Evolutionary conservation across 2,113 vertebrate genomes (phyloP).

Genomic region (Trinectes maculatus): DNA sequence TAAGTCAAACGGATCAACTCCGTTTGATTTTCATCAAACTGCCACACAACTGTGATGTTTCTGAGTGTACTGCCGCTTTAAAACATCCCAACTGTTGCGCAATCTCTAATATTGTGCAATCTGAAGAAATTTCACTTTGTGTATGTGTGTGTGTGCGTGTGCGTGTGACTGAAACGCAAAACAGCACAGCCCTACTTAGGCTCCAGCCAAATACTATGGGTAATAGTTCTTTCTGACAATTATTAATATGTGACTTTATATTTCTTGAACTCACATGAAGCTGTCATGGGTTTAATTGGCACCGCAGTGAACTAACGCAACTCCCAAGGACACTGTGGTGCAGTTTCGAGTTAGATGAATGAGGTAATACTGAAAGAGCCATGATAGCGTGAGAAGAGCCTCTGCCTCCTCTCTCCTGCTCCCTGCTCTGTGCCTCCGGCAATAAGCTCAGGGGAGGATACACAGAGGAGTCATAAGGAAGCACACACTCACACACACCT

Average conservation of each 20-base stretch:
- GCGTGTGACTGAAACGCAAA: constrained; percentile 19
- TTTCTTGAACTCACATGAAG: constrained; percentile 4
- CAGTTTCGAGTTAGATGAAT: constrained; percentile 45
- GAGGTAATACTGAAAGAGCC: constrained; percentile 47
- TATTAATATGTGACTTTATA: constrained; percentile 13
- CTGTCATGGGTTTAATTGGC: constrained; percentile 37
- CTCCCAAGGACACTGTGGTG: constrained; percentile 32
- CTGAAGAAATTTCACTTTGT: constrained; percentile 46
- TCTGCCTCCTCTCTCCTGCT: constrained; percentile 25
- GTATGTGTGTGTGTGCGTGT: constrained; percentile 21
- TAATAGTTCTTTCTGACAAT: constrained; percentile 24
- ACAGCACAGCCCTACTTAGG: neutral
- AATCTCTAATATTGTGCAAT: constrained; percentile 27
- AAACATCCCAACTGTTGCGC: constrained; percentile 13
- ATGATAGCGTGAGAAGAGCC: constrained; percentile 72
- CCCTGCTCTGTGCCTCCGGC: constrained; percentile 44
- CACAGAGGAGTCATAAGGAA: constrained; percentile 30
- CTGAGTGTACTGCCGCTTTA: constrained; percentile 19
- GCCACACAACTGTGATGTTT: constrained; percentile 6
- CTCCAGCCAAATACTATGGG: constrained; percentile 18
- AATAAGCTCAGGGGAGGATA: constrained; percentile 38
- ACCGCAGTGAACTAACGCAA: constrained; percentile 18
- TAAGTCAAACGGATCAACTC: constrained; percentile 51
- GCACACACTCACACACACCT: neutral
- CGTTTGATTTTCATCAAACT: constrained; percentile 53